Conservation (phyloP, 2,113 vertebrate genomes). For the Glaucomys volans region DNA sequence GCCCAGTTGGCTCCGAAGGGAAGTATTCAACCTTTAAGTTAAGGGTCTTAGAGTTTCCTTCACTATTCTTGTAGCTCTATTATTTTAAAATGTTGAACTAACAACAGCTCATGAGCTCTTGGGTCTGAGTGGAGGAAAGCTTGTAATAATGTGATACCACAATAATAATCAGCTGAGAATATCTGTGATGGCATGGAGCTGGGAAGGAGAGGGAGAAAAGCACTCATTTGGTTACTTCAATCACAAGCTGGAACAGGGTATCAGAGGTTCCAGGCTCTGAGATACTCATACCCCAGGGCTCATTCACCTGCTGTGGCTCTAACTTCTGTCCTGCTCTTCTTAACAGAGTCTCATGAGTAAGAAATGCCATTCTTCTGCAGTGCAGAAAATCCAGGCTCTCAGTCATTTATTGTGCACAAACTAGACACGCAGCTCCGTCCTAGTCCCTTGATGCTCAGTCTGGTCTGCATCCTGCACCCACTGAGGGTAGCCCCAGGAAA, state of each 20-base stretch:
- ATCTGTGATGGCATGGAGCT: not conserved
- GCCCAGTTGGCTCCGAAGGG: not conserved
- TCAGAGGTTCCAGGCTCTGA: not conserved
- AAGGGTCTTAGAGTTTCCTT: not conserved
- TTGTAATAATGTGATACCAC: not conserved
- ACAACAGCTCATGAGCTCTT: not conserved
- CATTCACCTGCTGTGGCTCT: not conserved
- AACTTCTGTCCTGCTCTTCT: not conserved
- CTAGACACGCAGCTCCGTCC: not conserved
- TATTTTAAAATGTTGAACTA: slow-evolving; percentile 41
- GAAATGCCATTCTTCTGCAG: not conserved
- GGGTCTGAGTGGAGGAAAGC: not conserved
- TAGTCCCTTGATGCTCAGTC: not conserved
- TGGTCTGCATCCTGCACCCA: too few species aligned
- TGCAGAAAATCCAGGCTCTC: not conserved
- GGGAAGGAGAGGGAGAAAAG: not conserved
- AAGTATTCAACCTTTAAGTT: not conserved
- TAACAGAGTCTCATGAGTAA: not conserved
- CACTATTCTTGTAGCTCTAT: not conserved
- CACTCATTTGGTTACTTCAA: not conserved
- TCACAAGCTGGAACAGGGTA: not conserved
- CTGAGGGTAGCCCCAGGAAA: not conserved
- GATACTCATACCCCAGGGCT: not conserved
- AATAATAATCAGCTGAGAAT: not conserved
- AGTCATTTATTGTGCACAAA: not conserved